These are phyloP conservation scores for Pollenia amentaria DNA, from an alignment of 2,888 invertebrate species.

Conservation along the genomic window DNA sequence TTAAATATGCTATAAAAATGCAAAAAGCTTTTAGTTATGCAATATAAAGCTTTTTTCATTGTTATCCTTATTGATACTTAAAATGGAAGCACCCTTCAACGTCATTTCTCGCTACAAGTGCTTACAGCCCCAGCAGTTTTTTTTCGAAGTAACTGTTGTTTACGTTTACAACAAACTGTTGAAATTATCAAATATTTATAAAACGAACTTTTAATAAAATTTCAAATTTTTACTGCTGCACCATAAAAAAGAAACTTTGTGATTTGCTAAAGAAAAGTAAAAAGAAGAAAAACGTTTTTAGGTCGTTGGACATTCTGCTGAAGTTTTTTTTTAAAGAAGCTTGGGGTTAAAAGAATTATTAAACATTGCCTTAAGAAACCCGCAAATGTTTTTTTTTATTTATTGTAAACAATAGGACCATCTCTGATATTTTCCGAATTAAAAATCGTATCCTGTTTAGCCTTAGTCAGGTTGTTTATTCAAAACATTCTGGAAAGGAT, in stretches of 20 bases:
- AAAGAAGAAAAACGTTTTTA: neutral
- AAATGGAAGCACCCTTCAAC: neutral
- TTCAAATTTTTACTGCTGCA: slow-evolving; percentile 31
- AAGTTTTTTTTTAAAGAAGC: too few species aligned
- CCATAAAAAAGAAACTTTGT: slow-evolving; percentile 14
- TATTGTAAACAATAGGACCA: too few species aligned
- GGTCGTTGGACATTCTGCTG: neutral
- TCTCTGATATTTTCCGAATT: too few species aligned
- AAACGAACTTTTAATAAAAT: slow-evolving; percentile 52
- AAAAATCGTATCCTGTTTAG: too few species aligned
- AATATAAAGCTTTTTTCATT: slow-evolving; percentile 2
- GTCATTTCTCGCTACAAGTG: neutral
- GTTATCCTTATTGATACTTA: slow-evolving; percentile 28
- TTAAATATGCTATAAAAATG: slow-evolving; percentile 15
- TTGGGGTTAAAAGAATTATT: too few species aligned
- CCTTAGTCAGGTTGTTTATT: too few species aligned
- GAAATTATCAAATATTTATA: slow-evolving; percentile 36
- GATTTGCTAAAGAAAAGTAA: neutral
- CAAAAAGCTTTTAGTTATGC: slow-evolving; percentile 29
- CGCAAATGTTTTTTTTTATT: too few species aligned
- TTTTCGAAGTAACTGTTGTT: slow-evolving; percentile 27
- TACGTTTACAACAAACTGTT: slow-evolving; percentile 47
- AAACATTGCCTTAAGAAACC: too few species aligned
- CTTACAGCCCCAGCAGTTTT: neutral
- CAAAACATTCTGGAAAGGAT: too few species aligned